These are phyloP conservation scores for Glaucomys volans DNA, from an alignment of 2,113 vertebrate genomes.

Conservation along the genomic window DNA sequence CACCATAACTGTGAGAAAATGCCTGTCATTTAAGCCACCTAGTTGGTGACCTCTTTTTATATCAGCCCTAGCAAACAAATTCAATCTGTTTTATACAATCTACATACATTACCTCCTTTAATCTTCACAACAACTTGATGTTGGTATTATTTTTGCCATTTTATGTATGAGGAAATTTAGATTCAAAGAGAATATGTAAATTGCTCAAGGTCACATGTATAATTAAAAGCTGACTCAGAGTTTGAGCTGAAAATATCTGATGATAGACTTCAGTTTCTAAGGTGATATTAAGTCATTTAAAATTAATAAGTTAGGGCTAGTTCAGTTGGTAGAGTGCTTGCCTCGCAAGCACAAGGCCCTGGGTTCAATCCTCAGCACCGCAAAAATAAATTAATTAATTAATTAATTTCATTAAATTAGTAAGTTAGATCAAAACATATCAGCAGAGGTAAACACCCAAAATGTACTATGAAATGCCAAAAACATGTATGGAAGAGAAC, in stretches of 20 bases:
- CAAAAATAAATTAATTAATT: no score
- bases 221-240: background rate
- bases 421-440: background rate
- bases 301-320: background rate
- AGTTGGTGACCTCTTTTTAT: background rate
- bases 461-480: background rate
- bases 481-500: background rate
- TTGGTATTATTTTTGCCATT: background rate
- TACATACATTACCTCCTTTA: background rate
- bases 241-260: background rate
- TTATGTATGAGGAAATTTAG: background rate
- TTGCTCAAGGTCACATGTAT: background rate
- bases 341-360: no score
- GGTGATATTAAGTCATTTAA: background rate
- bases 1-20: background rate
- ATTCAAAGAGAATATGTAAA: background rate
- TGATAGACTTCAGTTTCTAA: background rate
- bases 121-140: background rate
- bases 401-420: no score
- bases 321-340: no score
- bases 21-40: background rate
- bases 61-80: background rate
- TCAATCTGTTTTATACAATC: background rate
- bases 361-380: no score
- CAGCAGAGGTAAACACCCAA: background rate